Evolutionary conservation across 2,888 invertebrate genomes (phyloP), one percentile per base, ranked within the genome.

Genomic region (Pecten maximus): DNA sequence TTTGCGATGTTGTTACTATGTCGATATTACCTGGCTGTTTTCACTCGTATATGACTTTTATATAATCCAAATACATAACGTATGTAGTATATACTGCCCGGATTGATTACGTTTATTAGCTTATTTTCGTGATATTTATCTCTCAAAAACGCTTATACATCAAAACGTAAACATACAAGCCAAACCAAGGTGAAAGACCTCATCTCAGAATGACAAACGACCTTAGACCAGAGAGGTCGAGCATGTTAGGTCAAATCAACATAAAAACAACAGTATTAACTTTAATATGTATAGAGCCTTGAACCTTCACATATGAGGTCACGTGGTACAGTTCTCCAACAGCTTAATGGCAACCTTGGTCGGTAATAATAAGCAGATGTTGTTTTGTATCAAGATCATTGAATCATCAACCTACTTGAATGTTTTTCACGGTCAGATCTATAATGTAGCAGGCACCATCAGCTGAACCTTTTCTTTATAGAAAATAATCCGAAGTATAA

Each of bases 201-300:
- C 54, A 3, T 28, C 35, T 23, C 0, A 12, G 35, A 74, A 74
- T 12, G 23, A 28, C 35, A 35, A 35, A 74, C 35, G 35, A 74
- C 28, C 8, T 0, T 4, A 28, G 28, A 6, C 15, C 0, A 74
- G 6, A 74, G 74, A 74, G 74, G 74, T 74, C 74, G 23, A 28
- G 74, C 35, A 74, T 28, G 10, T 60, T 74, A 35, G 74, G 74
- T 74, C 74, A 74, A 35, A 74, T 35, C 74, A 74, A 74, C 74
- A 74, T 74, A 74, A 74, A 74, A 74, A 74, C 74, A 74, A 74
- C 60, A 35, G 35, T 74, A 74, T 74, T 74, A 35, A 35, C n/a
- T 60, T 74, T 12, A 8, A 35, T 74, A 74, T 74, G 10, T 23
- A 54, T 54, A 8, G 35, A 35, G 74, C 74, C 74, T 74, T 74